Base-by-base conservation (phyloP, 2,888 invertebrate genomes). In the Rotaria sp. region DNA sequence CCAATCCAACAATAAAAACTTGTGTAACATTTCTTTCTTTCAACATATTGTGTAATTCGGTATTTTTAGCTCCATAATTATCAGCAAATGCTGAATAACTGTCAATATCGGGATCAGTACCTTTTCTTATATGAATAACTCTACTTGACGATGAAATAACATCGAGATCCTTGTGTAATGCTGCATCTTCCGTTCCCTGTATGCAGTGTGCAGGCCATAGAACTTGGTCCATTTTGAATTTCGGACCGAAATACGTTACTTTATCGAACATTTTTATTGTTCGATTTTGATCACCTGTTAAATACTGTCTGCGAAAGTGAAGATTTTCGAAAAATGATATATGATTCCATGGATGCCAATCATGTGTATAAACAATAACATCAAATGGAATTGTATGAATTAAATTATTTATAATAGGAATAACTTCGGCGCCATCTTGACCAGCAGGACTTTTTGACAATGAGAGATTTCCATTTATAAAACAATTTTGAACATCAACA, bases 151-250 rank as follows among this genome's bases (percentile, higher is more conserved):
- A n/a, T 21, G 41, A n/a, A 24, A 84, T 21, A 35, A 21, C 26
- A 38, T 95, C 96, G 0, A 98, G 92, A 89, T 96, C 95, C 89
- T 94, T 94, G 90, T 97, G 96, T 55, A 97, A 93, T 90, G 97
- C 95, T 0, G 97, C 95, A 8, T 97, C 98, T 96, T 96, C 96
- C 0, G 96, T 94, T 89, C 95, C 95, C 91, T 97, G 96, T 24
- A 97, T 96, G 91, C 97, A 98, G 91, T 98, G 98, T 1, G 94
- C 93, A 18, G 97, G 98, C 96, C 97, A 98, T 84, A 98, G 92
- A 30, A 95, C 94, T 92, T 97, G 97, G 89, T 94, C 94, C 93
- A 94, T 94, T 52, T 94, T 93, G 21, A 95, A 95, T 15, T 95
- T 48, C 10, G 48, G 94, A 3, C 95, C 95, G 87, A 94, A 94